phyloP scores from a whole-genome alignment of 2,888 invertebrate genomes.

The Ochropacha duplaris region DNA sequence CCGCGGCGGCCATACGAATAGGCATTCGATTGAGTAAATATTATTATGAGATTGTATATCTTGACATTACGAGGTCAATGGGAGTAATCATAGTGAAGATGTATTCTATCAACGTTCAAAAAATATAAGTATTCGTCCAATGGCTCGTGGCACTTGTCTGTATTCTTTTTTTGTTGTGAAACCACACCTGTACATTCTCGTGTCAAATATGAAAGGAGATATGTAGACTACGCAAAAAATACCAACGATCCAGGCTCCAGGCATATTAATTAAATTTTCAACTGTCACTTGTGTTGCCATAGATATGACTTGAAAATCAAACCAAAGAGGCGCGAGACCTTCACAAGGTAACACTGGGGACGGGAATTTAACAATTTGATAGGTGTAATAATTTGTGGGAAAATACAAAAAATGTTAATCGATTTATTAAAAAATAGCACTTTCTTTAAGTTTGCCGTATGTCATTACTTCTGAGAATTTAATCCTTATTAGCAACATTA shows the following conservation, averaged over 20 bases:
- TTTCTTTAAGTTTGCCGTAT: no score
- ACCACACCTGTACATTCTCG: neutral
- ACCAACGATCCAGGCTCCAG: neutral
- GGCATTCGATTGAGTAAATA: constrained; percentile 3
- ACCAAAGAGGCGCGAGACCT: no score
- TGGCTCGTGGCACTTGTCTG: neutral
- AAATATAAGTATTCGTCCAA: neutral
- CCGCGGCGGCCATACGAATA: constrained; percentile 13
- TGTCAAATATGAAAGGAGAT: neutral
- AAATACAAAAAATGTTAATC: no score
- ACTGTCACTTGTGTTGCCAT: neutral
- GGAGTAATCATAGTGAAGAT: constrained; percentile 17
- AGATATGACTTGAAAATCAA: no score
- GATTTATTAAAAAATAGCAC: no score
- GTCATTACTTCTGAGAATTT: no score
- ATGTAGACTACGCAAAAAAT: neutral
- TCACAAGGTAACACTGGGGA: no score
- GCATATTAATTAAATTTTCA: neutral
- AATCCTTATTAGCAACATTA: no score
- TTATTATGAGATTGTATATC: constrained; percentile 9
- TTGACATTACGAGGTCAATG: constrained; percentile 11
- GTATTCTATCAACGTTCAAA: neutral
- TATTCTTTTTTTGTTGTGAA: neutral
- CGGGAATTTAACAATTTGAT: no score
- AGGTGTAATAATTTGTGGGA: no score